A percentile compares a stretch with the other conserved stretches of the same genome.
Conservation (phyloP, 2,797 vertebrate genomes). For the Fringilla coelebs region DNA sequence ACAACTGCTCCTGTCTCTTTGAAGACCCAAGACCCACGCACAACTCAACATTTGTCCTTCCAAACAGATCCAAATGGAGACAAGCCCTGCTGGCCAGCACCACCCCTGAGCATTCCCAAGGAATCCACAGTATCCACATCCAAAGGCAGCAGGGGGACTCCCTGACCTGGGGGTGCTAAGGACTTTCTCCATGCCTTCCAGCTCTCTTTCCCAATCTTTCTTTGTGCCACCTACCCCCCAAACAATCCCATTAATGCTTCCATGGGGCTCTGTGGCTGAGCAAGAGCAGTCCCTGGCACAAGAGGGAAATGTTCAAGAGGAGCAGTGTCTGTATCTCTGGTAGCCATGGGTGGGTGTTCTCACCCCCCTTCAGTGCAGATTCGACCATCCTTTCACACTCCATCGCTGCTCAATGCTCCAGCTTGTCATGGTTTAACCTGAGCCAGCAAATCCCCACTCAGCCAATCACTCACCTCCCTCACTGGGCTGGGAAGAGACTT, state of each 20-base stretch:
- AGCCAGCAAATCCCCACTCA: neutral
- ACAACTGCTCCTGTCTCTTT: neutral
- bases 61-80: neutral
- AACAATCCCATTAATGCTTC: neutral
- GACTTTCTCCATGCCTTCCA: neutral
- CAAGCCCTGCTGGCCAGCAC: rapidly evolving
- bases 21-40: neutral
- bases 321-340: neutral
- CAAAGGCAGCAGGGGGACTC: neutral
- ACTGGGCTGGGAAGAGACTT: neutral
- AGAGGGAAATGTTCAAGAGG: neutral
- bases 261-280: rapidly evolving
- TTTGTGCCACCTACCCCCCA: neutral
- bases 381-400: neutral
- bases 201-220: neutral
- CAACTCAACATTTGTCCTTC: neutral
- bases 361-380: neutral
- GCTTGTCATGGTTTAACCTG: neutral
- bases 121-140: neutral
- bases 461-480: no score
- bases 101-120: no score
- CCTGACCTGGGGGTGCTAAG: neutral
- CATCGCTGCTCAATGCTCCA: neutral
- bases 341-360: neutral
- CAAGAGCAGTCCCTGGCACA: no score